Percentiles rank a stretch among this genome's conserved stretches.
Conservation (phyloP, 2,797 vertebrate species). For the Xenopus petersii region DNA sequence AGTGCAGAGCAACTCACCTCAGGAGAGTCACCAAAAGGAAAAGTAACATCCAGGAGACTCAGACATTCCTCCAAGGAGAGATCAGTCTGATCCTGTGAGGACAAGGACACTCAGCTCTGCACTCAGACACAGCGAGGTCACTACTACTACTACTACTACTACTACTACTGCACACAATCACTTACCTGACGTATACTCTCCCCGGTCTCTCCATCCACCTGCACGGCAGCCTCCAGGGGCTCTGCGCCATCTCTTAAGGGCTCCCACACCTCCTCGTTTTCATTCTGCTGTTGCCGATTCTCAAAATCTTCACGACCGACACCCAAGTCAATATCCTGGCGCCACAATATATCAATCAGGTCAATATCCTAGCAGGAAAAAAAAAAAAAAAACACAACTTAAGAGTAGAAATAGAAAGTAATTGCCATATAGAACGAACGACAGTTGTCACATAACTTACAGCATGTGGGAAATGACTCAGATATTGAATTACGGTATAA, state of each 20-base stretch:
- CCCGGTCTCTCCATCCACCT: conserved; percentile 94
- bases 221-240: conserved; percentile 58
- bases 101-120: conserved; percentile 11
- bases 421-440: too few relatives aligned
- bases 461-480: too few relatives aligned
- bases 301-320: conserved; percentile 96
- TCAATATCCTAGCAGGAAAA: conserved; percentile 86
- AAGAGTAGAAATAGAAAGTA: too few relatives aligned
- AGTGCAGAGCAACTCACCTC: conserved; percentile 71
- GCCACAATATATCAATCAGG: conserved; percentile 98
- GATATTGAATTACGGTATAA: too few relatives aligned
- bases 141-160: neutral
- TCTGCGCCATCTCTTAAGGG: conserved; percentile 69
- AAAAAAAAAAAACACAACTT: conserved; percentile 47
- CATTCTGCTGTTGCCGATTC: conserved; percentile 92
- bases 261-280: conserved; percentile 88
- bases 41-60: conserved; percentile 89
- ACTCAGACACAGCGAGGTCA: neutral
- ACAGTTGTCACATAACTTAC: too few relatives aligned
- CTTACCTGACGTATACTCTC: conserved; percentile 81
- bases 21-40: conserved; percentile 86
- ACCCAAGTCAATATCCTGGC: conserved; percentile 98
- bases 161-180: neutral
- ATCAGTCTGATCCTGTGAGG: conserved; percentile 82
- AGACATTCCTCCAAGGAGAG: conserved; percentile 92